Evolutionary conservation across 2,113 vertebrate genomes (phyloP), one percentile per base, ranked within the genome.

Genomic region (Natator depressus): DNA sequence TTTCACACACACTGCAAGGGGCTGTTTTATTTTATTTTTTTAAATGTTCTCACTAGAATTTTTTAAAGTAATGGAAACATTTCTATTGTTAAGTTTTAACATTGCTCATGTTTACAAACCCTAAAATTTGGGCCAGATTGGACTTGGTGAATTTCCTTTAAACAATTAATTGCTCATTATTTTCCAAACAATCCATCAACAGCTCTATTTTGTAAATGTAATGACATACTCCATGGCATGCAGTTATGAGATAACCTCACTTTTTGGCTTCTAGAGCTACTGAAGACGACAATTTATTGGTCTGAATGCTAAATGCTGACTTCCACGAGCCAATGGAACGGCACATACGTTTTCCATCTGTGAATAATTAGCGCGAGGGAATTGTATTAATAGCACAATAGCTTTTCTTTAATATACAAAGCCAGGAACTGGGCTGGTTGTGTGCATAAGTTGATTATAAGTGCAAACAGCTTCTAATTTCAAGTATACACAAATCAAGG

Each of bases 11-110:
- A 7, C 72, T 76, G 93, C 85, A 93, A 79, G 93, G 94, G 57
- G 89, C 46, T 65, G 50, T 0, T 0, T 54, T 95, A 62, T 62
- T 31, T 62, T 31, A 6, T 10, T 49, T 49, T 49, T 49, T 11
- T 49, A 69, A 95, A 94, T 87, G 83, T 93, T 91, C 95, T 85
- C 84, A 94, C 57, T 29, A 50, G 50, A 84, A 13, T 83, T 82
- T 88, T 94, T 95, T 82, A 57, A 94, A 79, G 85, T 87, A 86
- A 92, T 69, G 49, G 91, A 93, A 95, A 65, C 78, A 87, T 76
- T 95, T 93, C 93, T 86, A 89, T 93, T 93, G 93, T 94, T 88
- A 91, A 88, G 65, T 85, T 95, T 91, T 93, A 54, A 82, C 82
- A 59, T 0, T 89, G 88, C 42, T 95, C 81, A 57, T 20, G 54